Evolutionary conservation across 2,888 invertebrate genomes (phyloP), one percentile per base, ranked within the genome.

Genomic region (Geophilus truncorum): DNA sequence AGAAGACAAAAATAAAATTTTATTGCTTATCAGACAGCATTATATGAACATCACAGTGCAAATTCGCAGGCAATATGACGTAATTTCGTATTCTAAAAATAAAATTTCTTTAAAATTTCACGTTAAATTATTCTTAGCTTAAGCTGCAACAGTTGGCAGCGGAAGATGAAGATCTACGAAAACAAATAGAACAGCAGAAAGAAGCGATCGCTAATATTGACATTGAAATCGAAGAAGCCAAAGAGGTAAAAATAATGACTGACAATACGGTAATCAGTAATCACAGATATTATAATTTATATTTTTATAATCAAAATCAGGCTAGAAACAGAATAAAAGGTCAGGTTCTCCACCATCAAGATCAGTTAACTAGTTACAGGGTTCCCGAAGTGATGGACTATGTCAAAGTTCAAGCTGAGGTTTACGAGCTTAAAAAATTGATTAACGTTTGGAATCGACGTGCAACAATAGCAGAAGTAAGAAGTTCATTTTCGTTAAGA

Each of bases 331-430:
- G 18, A 9, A 12, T 18, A 10, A 34, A 18, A 7, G 3, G 30
- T 9, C 12, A 25, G 18, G 7, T 62, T 9, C 2, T 12, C 2
- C 28, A 21, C 0, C 23, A 62, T 0, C 62, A 79, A 28, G 7
- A 57, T n/a, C 28, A 62, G n/a, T 18, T 79, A 21, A 32, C 62
- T 9, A 62, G 30, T 32, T 79, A 21, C 32, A 15, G 79, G 18
- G 62, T 79, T 15, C 62, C 62, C 21, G 79, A 79, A 32, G 34
- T 79, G 4, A 79, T 79, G 62, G 79, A 79, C 12, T 79, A 79
- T 18, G 28, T 79, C n/a, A 18, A 4, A 5, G n/a, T 7, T 36
- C 79, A 79, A 62, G 79, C 79, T 4, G 62, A 79, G 9, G 7
- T 62, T 0, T 62, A 62, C 25, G 79, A 79, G 6, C 23, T 79